Evolutionary conservation across 2,888 invertebrate species (phyloP).

Genomic region (Hydrotaea cyrtoneurina): DNA sequence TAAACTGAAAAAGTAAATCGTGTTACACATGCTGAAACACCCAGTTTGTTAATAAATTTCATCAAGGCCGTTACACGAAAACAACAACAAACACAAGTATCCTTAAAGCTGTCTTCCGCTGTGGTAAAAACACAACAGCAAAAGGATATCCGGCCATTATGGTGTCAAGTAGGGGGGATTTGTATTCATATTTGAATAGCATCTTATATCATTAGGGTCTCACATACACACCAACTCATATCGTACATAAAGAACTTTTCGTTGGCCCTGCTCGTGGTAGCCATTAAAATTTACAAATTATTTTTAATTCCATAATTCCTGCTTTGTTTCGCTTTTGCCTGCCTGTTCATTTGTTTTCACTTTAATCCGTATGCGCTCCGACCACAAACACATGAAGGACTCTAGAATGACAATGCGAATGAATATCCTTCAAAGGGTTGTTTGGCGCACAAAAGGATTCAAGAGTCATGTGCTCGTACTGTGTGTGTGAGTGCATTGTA

Average conservation of each 20-base stretch:
- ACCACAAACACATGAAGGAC: background rate
- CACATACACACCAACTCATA: background rate
- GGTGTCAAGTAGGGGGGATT: constrained; percentile 50
- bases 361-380: background rate
- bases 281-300: constrained; percentile 35
- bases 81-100: background rate
- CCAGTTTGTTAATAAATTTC: constrained; percentile 55
- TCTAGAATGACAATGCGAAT: background rate
- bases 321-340: background rate
- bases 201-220: constrained; percentile 14
- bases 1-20: constrained; percentile 32
- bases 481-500: constrained; percentile 9
- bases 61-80: constrained; percentile 53
- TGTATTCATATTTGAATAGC: constrained; percentile 23
- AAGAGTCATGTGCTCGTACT: background rate
- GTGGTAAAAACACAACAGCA: constrained; percentile 35
- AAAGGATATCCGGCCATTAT: constrained; percentile 65
- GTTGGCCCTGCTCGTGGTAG: background rate
- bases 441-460: background rate
- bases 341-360: background rate
- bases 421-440: constrained; percentile 32
- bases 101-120: constrained; percentile 38
- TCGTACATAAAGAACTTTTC: background rate
- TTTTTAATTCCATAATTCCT: constrained; percentile 39
- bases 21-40: constrained; percentile 58